Evolutionary conservation across 2,888 invertebrate genomes (phyloP).

Genomic region (Choristoneura rosaceana): DNA sequence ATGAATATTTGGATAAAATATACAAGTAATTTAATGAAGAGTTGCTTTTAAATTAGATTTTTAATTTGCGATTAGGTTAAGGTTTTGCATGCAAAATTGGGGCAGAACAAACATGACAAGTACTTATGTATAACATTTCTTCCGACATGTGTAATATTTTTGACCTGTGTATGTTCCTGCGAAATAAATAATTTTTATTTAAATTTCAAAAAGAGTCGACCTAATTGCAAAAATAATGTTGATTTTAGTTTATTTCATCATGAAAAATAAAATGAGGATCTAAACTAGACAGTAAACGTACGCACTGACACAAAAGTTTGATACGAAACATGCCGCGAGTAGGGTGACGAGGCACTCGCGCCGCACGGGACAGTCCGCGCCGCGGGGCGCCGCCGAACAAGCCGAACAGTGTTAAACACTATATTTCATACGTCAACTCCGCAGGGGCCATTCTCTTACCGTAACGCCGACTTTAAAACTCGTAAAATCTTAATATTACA

Average conservation of each 20-base stretch:
- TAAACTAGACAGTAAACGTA: not conserved
- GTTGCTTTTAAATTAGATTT: too few species aligned
- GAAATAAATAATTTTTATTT: too few species aligned
- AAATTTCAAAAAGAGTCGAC: too few species aligned
- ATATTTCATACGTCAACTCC: slow-evolving; percentile 77
- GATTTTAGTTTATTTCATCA: not conserved
- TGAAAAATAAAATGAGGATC: not conserved
- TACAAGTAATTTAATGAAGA: too few species aligned
- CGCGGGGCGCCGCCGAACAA: slow-evolving; percentile 62
- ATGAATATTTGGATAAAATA: too few species aligned
- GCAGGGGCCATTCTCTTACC: slow-evolving; percentile 70
- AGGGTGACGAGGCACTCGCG: slow-evolving; percentile 49
- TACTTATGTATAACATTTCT: too few species aligned
- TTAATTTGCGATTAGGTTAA: too few species aligned
- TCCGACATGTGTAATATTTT: too few species aligned
- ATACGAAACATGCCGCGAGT: slow-evolving; percentile 23
- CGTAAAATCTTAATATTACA: slow-evolving; percentile 70
- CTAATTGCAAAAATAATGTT: too few species aligned
- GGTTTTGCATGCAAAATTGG: too few species aligned
- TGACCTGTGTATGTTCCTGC: too few species aligned
- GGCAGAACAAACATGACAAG: too few species aligned
- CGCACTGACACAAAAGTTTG: not conserved
- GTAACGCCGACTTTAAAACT: slow-evolving; percentile 63
- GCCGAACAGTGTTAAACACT: slow-evolving; percentile 80
- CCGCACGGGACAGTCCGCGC: slow-evolving; percentile 48